Evolutionary conservation across 2,797 vertebrate species (phyloP).

Genomic region (Thunnus albacares): DNA sequence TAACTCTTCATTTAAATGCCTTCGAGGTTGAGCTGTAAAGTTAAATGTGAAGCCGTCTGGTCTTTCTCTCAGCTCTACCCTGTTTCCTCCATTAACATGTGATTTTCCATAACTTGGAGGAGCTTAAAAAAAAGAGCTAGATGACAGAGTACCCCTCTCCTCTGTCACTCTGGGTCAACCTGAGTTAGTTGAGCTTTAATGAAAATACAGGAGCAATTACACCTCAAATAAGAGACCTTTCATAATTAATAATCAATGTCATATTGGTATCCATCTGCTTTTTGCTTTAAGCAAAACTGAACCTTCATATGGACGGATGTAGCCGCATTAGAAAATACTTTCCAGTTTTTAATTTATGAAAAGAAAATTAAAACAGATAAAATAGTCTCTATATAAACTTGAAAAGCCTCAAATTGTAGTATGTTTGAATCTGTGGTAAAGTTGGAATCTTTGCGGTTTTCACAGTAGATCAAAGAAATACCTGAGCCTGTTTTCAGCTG

Average conservation of each 20-base stretch:
- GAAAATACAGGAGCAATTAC: constrained; percentile 25
- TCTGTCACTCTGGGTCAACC: constrained; percentile 48
- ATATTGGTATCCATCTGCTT: constrained; percentile 2
- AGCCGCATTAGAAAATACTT: constrained; percentile 30
- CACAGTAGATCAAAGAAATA: constrained; percentile 86
- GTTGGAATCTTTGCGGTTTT: constrained; percentile 68
- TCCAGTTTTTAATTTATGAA: constrained; percentile 64
- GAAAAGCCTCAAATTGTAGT: not conserved
- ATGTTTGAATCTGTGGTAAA: constrained; percentile 36
- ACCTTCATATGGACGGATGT: not conserved
- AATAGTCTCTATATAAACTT: constrained; percentile 1
- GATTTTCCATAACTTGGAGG: constrained; percentile 38
- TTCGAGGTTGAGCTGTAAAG: constrained; percentile 34
- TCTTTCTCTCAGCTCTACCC: constrained; percentile 44
- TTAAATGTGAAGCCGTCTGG: constrained; percentile 39
- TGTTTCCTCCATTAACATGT: constrained; percentile 58
- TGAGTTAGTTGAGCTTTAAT: constrained; percentile 58
- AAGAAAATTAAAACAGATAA: constrained; percentile 50
- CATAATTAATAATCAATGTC: not conserved
- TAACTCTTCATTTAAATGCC: constrained; percentile 31
- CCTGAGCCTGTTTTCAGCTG: constrained; percentile 85
- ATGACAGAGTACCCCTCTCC: constrained; percentile 21
- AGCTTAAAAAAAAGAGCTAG: constrained; percentile 19
- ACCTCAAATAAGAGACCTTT: constrained; percentile 9
- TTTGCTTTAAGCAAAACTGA: constrained; percentile 27